Conservation (phyloP, 2,113 vertebrate species). For the Melospiza melodia region DNA sequence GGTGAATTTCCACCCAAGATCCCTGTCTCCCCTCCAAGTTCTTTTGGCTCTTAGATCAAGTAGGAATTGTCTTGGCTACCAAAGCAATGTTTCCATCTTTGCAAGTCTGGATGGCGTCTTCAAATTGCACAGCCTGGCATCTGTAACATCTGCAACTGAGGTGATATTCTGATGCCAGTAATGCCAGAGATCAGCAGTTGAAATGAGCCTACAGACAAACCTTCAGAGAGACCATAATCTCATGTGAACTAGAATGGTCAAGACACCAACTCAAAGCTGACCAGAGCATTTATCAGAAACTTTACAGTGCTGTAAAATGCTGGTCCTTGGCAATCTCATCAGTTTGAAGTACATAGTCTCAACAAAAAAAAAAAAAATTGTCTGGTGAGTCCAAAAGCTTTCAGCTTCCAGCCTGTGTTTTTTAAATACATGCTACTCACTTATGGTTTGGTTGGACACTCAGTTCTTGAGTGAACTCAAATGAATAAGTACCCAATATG, state of each 20-base stretch:
- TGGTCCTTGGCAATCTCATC: background rate
- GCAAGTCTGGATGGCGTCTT: background rate
- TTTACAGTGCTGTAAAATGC: background rate
- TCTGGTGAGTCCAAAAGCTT: background rate
- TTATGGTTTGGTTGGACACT: background rate
- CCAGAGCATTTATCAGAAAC: background rate
- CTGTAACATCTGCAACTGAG: background rate
- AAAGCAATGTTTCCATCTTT: background rate
- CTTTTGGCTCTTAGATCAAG: background rate
- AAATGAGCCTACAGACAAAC: background rate
- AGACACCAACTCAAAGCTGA: background rate
- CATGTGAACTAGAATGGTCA: background rate
- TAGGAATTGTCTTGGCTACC: background rate
- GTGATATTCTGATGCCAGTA: background rate
- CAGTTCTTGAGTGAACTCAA: background rate
- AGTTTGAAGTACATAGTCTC: background rate
- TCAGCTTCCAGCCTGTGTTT: background rate
- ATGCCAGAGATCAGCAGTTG: background rate
- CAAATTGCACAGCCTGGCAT: background rate
- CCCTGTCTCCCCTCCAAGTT: background rate
- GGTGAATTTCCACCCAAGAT: background rate
- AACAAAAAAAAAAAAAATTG: fast-evolving
- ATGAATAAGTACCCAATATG: background rate
- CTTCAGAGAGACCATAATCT: background rate
- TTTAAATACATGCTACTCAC: background rate